Conservation (phyloP, 2,797 vertebrate species). For the Diplodus puntazzo region DNA sequence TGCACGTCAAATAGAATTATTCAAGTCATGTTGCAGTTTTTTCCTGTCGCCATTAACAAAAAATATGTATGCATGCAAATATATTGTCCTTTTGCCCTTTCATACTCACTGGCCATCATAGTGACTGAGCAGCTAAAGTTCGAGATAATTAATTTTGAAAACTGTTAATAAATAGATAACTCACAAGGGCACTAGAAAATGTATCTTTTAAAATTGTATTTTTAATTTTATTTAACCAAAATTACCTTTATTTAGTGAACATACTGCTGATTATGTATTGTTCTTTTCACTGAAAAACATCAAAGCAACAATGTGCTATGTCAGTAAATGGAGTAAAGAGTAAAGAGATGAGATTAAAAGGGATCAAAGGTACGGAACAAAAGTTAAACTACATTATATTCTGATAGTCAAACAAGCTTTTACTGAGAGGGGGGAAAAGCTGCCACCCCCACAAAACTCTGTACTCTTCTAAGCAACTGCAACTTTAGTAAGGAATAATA, state of each 20-base stretch:
- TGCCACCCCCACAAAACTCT: background rate
- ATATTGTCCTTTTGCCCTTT: background rate
- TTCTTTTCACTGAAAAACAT: background rate
- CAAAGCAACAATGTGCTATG: background rate
- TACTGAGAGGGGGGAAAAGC: background rate
- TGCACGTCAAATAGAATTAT: background rate
- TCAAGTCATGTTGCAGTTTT: background rate
- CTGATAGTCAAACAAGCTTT: conserved; percentile 13
- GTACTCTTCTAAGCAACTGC: background rate
- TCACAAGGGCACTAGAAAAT: too few relatives aligned
- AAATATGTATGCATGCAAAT: background rate
- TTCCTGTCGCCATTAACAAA: background rate
- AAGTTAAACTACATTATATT: conserved; percentile 9
- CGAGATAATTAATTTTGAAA: background rate
- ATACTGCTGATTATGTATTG: background rate
- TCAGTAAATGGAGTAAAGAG: background rate
- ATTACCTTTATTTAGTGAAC: background rate
- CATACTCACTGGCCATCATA: background rate
- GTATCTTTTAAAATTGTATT: background rate
- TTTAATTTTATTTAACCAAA: background rate
- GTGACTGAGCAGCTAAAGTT: background rate
- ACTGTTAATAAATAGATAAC: background rate
- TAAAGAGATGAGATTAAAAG: conserved; percentile 6
- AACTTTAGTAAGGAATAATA: conserved; percentile 17
- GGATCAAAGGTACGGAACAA: background rate